Conservation (phyloP, 2,113 vertebrate species). For the Euleptes europaea region DNA sequence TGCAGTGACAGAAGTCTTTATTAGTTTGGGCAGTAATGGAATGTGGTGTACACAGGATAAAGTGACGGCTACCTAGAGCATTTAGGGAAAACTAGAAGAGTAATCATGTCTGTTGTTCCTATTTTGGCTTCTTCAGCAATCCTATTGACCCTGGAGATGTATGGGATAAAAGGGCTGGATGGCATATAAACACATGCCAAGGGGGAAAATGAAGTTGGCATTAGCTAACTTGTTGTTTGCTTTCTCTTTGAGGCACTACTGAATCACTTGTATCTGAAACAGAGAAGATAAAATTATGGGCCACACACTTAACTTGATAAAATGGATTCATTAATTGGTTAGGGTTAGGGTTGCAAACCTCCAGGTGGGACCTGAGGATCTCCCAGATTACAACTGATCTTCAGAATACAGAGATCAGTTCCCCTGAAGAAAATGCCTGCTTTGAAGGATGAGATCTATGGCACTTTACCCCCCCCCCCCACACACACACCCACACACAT, state of each 20-base stretch:
- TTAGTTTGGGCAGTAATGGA: slow-evolving; percentile 77
- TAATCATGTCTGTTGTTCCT: slow-evolving; percentile 67
- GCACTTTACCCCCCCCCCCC: no score
- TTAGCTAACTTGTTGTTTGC: neutral
- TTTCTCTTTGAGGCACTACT: slow-evolving; percentile 11
- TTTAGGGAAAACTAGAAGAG: slow-evolving; percentile 70
- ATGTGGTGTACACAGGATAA: slow-evolving; percentile 64
- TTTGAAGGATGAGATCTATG: no score
- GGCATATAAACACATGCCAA: neutral
- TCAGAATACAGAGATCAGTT: no score
- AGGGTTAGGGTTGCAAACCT: no score
- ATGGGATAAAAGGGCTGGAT: slow-evolving; percentile 27
- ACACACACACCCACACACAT: no score
- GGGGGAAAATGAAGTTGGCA: neutral
- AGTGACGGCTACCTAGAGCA: slow-evolving; percentile 69
- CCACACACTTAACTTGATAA: neutral
- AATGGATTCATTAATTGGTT: neutral
- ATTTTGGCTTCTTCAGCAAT: slow-evolving; percentile 54
- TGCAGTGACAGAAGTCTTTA: slow-evolving; percentile 79
- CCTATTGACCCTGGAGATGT: slow-evolving; percentile 53
- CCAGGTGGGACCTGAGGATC: no score
- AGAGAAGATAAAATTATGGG: slow-evolving; percentile 21
- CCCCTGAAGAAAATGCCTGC: no score
- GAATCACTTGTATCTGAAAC: slow-evolving; percentile 27
- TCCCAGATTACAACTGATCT: no score